Evolutionary conservation across 2,888 invertebrate species (phyloP), one percentile per base, ranked within the genome.

Genomic region (Andrena hattorfiana): DNA sequence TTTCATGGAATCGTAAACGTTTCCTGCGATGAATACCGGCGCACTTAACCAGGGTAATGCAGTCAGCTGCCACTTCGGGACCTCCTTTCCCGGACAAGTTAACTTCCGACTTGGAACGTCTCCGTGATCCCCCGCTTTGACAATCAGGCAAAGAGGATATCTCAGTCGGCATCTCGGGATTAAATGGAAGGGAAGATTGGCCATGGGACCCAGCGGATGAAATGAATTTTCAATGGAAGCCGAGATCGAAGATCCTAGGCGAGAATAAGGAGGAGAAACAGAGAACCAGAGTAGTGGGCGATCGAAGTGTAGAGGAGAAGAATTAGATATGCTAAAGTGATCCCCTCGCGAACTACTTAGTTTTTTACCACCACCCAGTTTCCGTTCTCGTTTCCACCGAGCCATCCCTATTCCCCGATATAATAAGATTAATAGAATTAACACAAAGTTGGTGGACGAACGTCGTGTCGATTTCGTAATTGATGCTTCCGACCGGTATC

Each of bases 141-240:
- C 87, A 87, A 88, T 90, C 87, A 84, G 56, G 70, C 81, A 78
- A 81, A 86, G 85, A 83, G 82, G 86, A 90, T 90, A 90, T 89
- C 89, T 86, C 84, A 83, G 85, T 83, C 83, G 85, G 81, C 85
- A 87, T 87, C 82, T 86, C 73, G 71, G 86, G 90, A 91, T 91
- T 92, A 91, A 91, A 91, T 89, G 89, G 85, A 83, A 87, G 82
- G 85, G 88, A 89, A 90, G 89, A 90, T 90, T 89, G 90, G 89
- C 88, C 86, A 89, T 86, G 89, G 89, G 87, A 91, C 89, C 81
- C 88, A 84, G 87, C 86, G 87, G 89, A 85, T 87, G 85, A 89
- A 91, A 91, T 91, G 90, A 91, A 91, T 91, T 91, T 91, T 91
- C 91, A 91, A 91, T 91, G 89, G 73, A 89, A 83, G 74, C 81